Conservation (phyloP, 92 coral and sea anemone genomes). For the Palythoa grandis region DNA sequence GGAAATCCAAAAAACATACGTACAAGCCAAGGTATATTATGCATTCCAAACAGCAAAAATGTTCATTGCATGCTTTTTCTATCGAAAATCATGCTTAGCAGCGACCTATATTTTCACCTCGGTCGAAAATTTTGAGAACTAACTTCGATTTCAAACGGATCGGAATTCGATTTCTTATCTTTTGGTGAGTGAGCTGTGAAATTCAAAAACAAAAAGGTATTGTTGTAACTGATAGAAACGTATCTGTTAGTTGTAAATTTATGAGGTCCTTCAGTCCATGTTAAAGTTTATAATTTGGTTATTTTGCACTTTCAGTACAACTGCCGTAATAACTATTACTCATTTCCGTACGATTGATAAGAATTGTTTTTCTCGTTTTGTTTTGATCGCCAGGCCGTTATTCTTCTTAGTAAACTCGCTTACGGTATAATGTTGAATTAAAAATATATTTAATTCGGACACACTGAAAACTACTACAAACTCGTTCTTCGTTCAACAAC, state of each 20-base stretch:
- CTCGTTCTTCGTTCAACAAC: background rate
- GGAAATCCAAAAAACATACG: background rate
- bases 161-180: background rate
- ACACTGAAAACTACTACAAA: background rate
- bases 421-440: background rate
- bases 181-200: background rate
- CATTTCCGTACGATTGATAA: background rate
- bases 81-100: background rate
- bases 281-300: background rate
- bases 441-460: background rate
- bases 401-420: background rate
- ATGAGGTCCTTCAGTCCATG: background rate
- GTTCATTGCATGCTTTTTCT: background rate
- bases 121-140: background rate
- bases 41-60: background rate
- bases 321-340: background rate
- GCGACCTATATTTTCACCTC: background rate
- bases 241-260: no score
- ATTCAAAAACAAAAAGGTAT: no score
- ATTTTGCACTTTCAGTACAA: background rate
- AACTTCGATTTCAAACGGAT: background rate
- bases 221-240: no score
- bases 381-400: background rate
- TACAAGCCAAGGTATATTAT: background rate
- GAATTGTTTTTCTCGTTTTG: background rate